These are phyloP conservation scores for Xylocampa areola DNA, from an alignment of 2,888 invertebrate genomes.

Conservation along the genomic window DNA sequence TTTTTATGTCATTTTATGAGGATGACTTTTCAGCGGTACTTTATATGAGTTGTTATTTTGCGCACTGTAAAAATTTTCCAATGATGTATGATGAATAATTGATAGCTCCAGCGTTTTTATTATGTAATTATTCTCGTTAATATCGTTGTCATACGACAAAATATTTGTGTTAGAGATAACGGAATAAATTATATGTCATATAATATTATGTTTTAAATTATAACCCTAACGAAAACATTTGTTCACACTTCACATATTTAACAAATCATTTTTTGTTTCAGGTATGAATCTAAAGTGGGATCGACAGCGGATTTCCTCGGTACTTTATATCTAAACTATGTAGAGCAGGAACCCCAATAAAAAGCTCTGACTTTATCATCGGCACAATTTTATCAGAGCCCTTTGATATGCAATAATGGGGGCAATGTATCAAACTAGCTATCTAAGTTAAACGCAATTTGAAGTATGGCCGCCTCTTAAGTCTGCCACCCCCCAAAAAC, in stretches of 20 bases:
- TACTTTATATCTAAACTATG: slow-evolving; percentile 62
- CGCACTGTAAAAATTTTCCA: slow-evolving; percentile 25
- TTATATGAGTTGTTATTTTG: slow-evolving; percentile 29
- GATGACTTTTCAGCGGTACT: slow-evolving; percentile 36
- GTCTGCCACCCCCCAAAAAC: slow-evolving; percentile 81
- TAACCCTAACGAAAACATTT: neutral
- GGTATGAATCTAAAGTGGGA: slow-evolving; percentile 64
- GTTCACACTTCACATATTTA: slow-evolving; percentile 16
- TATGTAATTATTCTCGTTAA: slow-evolving; percentile 2
- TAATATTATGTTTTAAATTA: too few relatives aligned
- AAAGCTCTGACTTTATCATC: slow-evolving; percentile 70
- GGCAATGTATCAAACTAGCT: slow-evolving; percentile 88
- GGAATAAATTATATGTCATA: too few relatives aligned
- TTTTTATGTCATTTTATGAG: slow-evolving; percentile 49
- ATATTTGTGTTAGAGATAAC: neutral
- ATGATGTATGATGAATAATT: slow-evolving; percentile 13
- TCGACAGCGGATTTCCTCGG: slow-evolving; percentile 54
- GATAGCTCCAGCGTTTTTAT: neutral
- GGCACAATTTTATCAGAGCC: slow-evolving; percentile 80
- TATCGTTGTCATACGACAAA: neutral
- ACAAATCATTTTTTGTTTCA: slow-evolving; percentile 64
- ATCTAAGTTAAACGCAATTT: slow-evolving; percentile 89
- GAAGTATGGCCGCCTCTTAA: slow-evolving; percentile 88
- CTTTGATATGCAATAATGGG: slow-evolving; percentile 88
- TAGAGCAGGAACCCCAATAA: slow-evolving; percentile 64